A percentile compares a stretch with the other conserved stretches of the same genome.
Conservation (phyloP, 2,888 invertebrate genomes). For the Sipunculus nudus region DNA sequence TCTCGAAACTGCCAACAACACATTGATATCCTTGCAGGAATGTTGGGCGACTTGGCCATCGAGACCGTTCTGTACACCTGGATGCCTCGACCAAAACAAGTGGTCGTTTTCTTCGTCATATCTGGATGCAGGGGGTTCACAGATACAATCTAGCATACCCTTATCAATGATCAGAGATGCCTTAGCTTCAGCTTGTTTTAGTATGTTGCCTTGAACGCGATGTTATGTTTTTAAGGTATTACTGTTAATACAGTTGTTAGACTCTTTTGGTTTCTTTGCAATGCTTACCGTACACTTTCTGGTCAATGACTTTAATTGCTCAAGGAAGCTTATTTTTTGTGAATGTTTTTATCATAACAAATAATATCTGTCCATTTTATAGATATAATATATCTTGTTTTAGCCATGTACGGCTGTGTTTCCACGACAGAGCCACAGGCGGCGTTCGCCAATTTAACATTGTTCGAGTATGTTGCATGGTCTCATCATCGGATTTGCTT, state of each 20-base stretch:
- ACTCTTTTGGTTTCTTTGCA: too few relatives aligned
- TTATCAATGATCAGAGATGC: conserved; percentile 83
- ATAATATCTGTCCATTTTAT: too few relatives aligned
- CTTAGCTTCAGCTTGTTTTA: too few relatives aligned
- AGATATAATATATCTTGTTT: conserved; percentile 7
- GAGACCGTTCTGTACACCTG: conserved; percentile 41
- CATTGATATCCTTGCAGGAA: conserved; percentile 19
- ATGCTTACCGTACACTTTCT: too few relatives aligned
- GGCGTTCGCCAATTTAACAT: conserved; percentile 89
- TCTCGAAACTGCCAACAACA: too few relatives aligned
- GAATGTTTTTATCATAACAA: too few relatives aligned
- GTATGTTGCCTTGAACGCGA: too few relatives aligned
- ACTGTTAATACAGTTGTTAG: too few relatives aligned
- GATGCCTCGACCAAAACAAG: conserved; percentile 70
- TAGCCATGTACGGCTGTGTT: conserved; percentile 80
- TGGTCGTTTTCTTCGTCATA: conserved; percentile 85
- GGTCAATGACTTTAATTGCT: too few relatives aligned
- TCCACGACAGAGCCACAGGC: conserved; percentile 88
- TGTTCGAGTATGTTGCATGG: conserved; percentile 94
- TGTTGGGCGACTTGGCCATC: conserved; percentile 26
- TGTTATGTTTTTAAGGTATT: too few relatives aligned
- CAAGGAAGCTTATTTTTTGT: too few relatives aligned
- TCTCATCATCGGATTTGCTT: conserved; percentile 84
- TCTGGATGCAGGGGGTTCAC: conserved; percentile 94
- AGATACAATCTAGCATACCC: conserved; percentile 97